phyloP scores from a whole-genome alignment of 2,113 vertebrate genomes.

The Sprattus sprattus region DNA sequence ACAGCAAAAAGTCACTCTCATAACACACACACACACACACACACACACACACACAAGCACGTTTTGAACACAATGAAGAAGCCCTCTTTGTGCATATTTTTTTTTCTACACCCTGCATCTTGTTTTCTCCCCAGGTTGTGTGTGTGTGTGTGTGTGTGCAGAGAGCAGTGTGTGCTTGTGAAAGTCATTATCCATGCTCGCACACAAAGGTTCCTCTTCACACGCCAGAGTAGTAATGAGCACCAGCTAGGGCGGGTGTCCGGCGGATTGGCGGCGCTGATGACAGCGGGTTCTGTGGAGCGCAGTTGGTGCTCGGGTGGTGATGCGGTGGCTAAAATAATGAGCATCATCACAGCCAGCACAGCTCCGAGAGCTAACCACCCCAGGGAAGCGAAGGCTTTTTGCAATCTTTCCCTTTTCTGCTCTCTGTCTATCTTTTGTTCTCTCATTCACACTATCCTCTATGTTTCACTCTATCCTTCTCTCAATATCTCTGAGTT shows the following conservation, averaged over 20 bases:
- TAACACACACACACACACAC: no score
- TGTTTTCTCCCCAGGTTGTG: background rate
- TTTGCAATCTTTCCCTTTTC: no score
- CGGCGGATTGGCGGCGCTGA: background rate
- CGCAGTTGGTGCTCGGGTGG: background rate
- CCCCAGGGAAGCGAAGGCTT: background rate
- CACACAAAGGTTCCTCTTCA: background rate
- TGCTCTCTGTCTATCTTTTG: background rate
- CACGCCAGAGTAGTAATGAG: background rate
- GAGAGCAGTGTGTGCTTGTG: background rate
- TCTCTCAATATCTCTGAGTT: no score
- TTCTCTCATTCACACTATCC: background rate
- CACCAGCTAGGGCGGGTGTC: background rate
- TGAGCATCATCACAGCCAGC: constrained; percentile 22
- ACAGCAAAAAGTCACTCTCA: background rate
- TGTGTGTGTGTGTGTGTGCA: constrained; percentile 3
- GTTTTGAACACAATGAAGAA: background rate
- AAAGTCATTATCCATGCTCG: background rate
- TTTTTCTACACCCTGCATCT: background rate
- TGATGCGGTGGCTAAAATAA: constrained; percentile 23
- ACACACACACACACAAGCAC: no score
- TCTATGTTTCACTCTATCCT: background rate
- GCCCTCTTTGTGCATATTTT: background rate
- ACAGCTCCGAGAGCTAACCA: constrained; percentile 17
- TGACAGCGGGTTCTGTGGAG: background rate